phyloP scores from a whole-genome alignment of 2,797 vertebrate species.

The Podarcis lilfordi region DNA sequence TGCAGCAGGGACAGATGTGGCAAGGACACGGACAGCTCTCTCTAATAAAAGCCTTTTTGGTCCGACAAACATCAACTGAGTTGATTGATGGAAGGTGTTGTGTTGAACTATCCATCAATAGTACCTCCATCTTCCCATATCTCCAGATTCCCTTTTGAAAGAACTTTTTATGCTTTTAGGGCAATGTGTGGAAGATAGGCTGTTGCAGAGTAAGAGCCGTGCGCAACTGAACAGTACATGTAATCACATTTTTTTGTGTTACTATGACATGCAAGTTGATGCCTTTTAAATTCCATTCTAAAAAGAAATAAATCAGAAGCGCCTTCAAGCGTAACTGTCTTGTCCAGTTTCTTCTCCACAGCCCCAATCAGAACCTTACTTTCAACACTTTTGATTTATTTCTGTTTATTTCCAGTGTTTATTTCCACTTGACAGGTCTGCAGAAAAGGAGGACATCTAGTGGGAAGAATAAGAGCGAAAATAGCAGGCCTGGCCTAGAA shows the following conservation, averaged over 20 bases:
- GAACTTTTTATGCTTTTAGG: too few relatives aligned
- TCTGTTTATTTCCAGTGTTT: background rate
- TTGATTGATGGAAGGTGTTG: too few relatives aligned
- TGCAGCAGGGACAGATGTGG: too few relatives aligned
- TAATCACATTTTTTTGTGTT: background rate
- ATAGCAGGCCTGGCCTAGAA: background rate
- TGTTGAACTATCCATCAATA: too few relatives aligned
- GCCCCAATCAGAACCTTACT: background rate
- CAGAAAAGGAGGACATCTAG: conserved; percentile 11
- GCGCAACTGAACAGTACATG: background rate
- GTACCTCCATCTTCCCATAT: too few relatives aligned
- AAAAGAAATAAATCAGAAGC: background rate
- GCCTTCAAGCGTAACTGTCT: background rate
- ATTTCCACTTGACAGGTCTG: background rate
- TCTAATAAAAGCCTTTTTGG: too few relatives aligned
- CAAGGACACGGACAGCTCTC: too few relatives aligned
- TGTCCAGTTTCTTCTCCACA: background rate
- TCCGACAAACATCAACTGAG: too few relatives aligned
- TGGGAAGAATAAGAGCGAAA: background rate
- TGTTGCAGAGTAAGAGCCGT: background rate
- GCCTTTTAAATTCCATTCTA: background rate
- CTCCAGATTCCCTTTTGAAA: too few relatives aligned
- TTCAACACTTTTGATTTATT: background rate
- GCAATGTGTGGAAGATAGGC: background rate
- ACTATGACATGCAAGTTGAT: background rate